Evolutionary conservation across 2,888 invertebrate genomes (phyloP), one percentile per base, ranked within the genome.

Genomic region (Tupiocoris notatus): DNA sequence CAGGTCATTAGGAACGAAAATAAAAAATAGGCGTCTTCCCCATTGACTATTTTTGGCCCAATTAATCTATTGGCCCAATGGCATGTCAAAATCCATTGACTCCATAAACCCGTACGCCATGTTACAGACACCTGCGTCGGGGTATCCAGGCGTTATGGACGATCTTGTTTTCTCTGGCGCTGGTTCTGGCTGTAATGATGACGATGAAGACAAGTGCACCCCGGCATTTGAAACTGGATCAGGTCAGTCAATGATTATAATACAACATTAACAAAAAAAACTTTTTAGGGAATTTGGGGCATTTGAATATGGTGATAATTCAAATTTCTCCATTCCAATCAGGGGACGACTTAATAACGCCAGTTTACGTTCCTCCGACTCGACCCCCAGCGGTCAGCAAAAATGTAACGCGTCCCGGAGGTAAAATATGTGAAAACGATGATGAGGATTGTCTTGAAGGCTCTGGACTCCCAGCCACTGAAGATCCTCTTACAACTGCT

Each of bases 121-220:
- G 3, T 39, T 65, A 17, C 39, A 94, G 93, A 94, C 94, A 0
- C 93, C 94, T 21, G 92, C 94, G 0, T 93, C 93, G 57, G 93
- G 92, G 0, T 91, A 91, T 83, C 89, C 90, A 0, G 89, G 89
- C 0, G 89, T 92, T 0, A 88, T 92, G 82, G 96, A 96, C 83
- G 96, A 96, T 84, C 87, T 96, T 78, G 93, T 96, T 73, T 95
- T 93, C 85, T 94, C 95, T 7, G 96, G 96, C 1, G 94, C 94
- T 0, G 95, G 95, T 0, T 94, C 95, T 1, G 95, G 95, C 0
- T 89, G 93, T 62, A 92, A 92, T 78, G 95, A 95, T 81, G 96
- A 95, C 82, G 89, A 89, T 82, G 96, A 96, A 83, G 96, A 95
- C 82, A 95, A 95, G 80, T 96, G 96, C 83, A 89, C 90, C 0